Base-by-base conservation (phyloP, 2,113 vertebrate species). In the Pelvicachromis taeniatus region DNA sequence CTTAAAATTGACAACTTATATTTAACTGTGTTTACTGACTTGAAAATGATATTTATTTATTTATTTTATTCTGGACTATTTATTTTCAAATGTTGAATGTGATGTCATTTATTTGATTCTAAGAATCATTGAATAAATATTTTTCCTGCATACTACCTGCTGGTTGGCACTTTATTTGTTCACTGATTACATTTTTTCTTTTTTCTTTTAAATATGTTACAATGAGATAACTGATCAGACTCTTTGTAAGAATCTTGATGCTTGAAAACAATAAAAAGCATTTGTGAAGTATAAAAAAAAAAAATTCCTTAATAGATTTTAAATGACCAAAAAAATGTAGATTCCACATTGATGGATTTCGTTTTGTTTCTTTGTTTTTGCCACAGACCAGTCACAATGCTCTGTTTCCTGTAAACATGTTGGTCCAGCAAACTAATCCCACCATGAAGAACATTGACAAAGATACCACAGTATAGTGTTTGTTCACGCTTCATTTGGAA, bases 81-180 rank as follows among this genome's bases (percentile, higher is more conserved):
- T 91, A 91, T 91, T 91, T 77, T 26, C 1, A 58, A 55, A 52
- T 92, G 92, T 91, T 91, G 91, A 92, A 93, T 82, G 21, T 79
- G 40, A 19, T 56, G 16, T 59, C 14, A 19, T 80, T 81, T 40
- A 65, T 21, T 83, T 89, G 23, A 14, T 80, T 89, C 42, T 56
- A 23, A 82, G 26, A 90, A 78, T 83, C 52, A 84, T 9, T 2
- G 80, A 94, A 94, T 94, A 93, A 90, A 94, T 19, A 17, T 75
- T 85, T 89, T 61, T 87, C 52, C 14, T 65, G 88, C 90, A 91
- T 83, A 7, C 58, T 82, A 80, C 3, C 1, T 82, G 31, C 19
- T 85, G 29, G 16, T 40, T 58, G 35, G 4, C 59, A 4, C 14
- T 23, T 87, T 7, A 13, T 91, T 90, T 70, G 26, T 59, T 54